Evolutionary conservation across 2,888 invertebrate species (phyloP).

Genomic region (Theristus sp.): DNA sequence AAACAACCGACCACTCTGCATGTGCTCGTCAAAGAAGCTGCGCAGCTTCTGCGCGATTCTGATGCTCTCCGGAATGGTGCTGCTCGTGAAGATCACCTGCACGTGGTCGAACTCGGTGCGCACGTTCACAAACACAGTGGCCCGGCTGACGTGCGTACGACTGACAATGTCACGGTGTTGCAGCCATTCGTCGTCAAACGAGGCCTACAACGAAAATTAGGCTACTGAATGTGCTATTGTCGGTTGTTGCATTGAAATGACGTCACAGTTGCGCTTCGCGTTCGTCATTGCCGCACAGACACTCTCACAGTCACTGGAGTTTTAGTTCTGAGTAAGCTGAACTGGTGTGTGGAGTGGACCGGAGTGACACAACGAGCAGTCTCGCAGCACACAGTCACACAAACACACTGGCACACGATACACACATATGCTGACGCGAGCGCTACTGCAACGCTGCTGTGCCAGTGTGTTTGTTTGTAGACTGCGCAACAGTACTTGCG

Average conservation of each 20-base stretch:
- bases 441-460: too few relatives aligned
- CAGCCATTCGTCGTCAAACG: background rate
- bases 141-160: background rate
- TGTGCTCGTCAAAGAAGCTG: conserved; percentile 93
- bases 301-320: background rate
- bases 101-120: conserved; percentile 66
- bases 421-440: too few relatives aligned
- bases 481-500: too few relatives aligned
- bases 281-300: background rate
- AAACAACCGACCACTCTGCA: conserved; percentile 78
- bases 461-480: too few relatives aligned
- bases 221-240: background rate
- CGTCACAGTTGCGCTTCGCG: too few relatives aligned
- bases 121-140: conserved; percentile 11
- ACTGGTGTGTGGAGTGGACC: conserved; percentile 11
- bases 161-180: background rate
- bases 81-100: conserved; percentile 86
- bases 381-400: too few relatives aligned
- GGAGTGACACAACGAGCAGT: too few relatives aligned
- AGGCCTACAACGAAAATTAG: background rate
- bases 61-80: conserved; percentile 82
- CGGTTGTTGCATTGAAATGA: too few relatives aligned
- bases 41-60: conserved; percentile 92
- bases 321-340: conserved; percentile 5
- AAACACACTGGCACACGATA: too few relatives aligned